These are phyloP conservation scores for Sipha maydis DNA, from an alignment of 2,888 invertebrate genomes.

Conservation along the genomic window DNA sequence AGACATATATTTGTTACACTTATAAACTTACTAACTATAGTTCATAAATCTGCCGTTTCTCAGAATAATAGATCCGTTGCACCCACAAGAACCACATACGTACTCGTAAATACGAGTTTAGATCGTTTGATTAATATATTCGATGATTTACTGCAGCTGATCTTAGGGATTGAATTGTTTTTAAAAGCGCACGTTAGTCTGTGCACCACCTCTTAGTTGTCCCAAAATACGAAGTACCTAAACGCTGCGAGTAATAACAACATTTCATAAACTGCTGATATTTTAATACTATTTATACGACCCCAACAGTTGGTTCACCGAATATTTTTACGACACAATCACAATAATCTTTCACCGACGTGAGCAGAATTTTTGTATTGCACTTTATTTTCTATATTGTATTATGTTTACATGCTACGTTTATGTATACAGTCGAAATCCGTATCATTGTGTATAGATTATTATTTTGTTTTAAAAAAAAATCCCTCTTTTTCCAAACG, in stretches of 20 bases:
- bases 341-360: conserved; percentile 34
- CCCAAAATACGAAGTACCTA: neutral
- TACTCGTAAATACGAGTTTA: too few relatives aligned
- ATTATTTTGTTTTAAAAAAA: conserved; percentile 8
- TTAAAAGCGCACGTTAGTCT: too few relatives aligned
- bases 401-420: neutral
- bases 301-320: conserved; percentile 38
- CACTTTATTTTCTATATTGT: neutral
- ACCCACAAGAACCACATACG: too few relatives aligned
- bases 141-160: too few relatives aligned
- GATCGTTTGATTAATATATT: too few relatives aligned
- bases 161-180: too few relatives aligned
- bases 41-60: too few relatives aligned
- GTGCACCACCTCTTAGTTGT: neutral
- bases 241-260: neutral
- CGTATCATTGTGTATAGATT: conserved; percentile 2
- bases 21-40: too few relatives aligned
- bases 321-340: conserved; percentile 39
- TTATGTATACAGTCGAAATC: neutral
- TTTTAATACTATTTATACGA: conserved; percentile 31
- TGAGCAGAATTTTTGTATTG: conserved; percentile 20
- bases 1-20: too few relatives aligned
- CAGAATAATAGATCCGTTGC: too few relatives aligned
- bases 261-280: conserved; percentile 31
- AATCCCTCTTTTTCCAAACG: neutral